These are phyloP conservation scores for Chromobotia macracanthus DNA, from an alignment of 2,797 vertebrate species.

Conservation along the genomic window DNA sequence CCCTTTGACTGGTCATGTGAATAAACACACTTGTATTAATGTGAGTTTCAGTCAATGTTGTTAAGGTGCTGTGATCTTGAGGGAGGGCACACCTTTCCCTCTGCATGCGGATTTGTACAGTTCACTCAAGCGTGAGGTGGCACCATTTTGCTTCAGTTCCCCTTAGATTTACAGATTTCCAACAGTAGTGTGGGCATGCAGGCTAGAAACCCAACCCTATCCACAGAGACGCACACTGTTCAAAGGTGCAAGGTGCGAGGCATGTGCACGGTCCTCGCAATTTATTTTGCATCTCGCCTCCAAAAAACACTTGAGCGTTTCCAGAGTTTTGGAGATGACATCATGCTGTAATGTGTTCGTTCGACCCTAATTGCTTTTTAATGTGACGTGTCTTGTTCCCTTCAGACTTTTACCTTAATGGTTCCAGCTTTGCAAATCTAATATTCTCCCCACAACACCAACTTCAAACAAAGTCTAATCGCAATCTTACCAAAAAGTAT, in stretches of 20 bases:
- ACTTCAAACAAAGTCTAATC: slow-evolving; percentile 76
- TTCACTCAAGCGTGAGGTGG: slow-evolving; percentile 25
- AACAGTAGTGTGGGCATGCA: slow-evolving; percentile 31
- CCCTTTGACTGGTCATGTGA: neutral
- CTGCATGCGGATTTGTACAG: slow-evolving; percentile 13
- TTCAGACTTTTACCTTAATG: slow-evolving; percentile 75
- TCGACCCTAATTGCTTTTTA: slow-evolving; percentile 80
- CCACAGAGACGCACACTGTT: slow-evolving; percentile 29
- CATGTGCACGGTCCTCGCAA: neutral
- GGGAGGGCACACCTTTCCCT: slow-evolving; percentile 32
- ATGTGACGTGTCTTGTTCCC: slow-evolving; percentile 74
- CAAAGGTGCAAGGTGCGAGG: slow-evolving; percentile 25
- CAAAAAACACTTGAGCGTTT: slow-evolving; percentile 41
- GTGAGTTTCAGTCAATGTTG: neutral
- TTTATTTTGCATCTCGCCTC: slow-evolving; percentile 10
- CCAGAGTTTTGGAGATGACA: slow-evolving; percentile 70
- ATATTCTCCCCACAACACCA: slow-evolving; percentile 60
- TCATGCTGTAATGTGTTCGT: slow-evolving; percentile 74
- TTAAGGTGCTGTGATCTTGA: slow-evolving; percentile 23
- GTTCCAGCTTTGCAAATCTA: slow-evolving; percentile 64
- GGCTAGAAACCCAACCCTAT: slow-evolving; percentile 41
- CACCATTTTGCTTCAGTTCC: slow-evolving; percentile 46
- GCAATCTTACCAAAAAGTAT: slow-evolving; percentile 68
- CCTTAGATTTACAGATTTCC: slow-evolving; percentile 47
- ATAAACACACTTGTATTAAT: slow-evolving; percentile 6